Conservation (phyloP, 2,797 vertebrate species). For the Spheniscus humboldti region DNA sequence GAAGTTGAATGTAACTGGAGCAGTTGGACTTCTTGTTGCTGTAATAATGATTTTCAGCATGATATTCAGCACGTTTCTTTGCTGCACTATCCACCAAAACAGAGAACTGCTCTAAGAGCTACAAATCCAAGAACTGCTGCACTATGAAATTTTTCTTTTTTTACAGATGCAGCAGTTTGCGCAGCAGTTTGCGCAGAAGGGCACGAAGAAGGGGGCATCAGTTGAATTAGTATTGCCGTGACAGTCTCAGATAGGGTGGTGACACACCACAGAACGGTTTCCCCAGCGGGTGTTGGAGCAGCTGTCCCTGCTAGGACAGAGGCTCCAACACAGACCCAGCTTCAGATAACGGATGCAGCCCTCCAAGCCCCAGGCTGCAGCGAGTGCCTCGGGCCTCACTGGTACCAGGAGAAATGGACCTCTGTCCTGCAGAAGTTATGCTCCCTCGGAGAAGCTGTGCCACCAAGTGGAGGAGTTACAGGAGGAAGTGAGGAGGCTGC, state of each 20-base stretch:
- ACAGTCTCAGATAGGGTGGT: not conserved
- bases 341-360: not conserved
- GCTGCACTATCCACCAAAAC: conserved; percentile 84
- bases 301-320: not conserved
- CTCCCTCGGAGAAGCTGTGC: not conserved
- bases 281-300: not conserved
- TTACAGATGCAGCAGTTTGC: not conserved
- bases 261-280: not conserved
- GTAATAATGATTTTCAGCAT: conserved; percentile 87
- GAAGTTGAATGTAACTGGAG: conserved; percentile 86
- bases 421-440: not conserved
- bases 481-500: not conserved
- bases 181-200: not conserved
- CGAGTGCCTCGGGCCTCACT: not conserved
- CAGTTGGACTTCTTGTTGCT: conserved; percentile 82
- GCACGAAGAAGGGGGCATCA: not conserved
- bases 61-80: conserved; percentile 88
- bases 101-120: conserved; percentile 79
- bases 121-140: not conserved
- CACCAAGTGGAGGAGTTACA: not conserved
- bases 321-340: not conserved
- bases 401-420: not conserved
- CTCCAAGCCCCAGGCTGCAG: not conserved
- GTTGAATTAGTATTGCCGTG: not conserved
- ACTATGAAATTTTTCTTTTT: not conserved